Conservation (phyloP, 2,113 vertebrate genomes). For the Calypte anna region DNA sequence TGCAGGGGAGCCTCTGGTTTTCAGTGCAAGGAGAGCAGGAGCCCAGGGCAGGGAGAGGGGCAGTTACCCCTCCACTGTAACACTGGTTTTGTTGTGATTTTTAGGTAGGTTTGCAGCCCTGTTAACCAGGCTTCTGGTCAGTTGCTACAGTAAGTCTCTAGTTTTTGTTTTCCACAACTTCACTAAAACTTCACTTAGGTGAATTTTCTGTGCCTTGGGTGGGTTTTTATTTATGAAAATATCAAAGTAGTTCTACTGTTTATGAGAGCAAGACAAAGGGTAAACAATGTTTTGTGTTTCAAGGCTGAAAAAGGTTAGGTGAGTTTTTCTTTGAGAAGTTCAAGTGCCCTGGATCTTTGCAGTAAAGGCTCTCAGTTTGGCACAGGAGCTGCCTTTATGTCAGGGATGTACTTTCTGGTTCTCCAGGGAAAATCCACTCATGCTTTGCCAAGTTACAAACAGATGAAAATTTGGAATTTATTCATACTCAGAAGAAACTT, state of each 20-base stretch:
- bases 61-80: background rate
- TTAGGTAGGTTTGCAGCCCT: background rate
- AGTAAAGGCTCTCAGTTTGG: conserved; percentile 5
- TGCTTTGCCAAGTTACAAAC: conserved; percentile 30
- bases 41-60: accelerated
- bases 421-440: background rate
- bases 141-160: background rate
- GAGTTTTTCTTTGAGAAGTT: conserved; percentile 34
- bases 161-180: background rate
- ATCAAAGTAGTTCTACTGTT: background rate
- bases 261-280: conserved; percentile 2
- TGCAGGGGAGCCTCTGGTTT: accelerated
- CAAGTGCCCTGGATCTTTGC: conserved; percentile 4
- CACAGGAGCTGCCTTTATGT: background rate
- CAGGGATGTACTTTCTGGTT: background rate
- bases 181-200: background rate
- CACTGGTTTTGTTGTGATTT: accelerated
- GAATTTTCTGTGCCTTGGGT: conserved; percentile 34
- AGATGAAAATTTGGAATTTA: background rate
- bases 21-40: background rate
- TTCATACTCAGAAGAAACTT: background rate
- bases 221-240: conserved; percentile 27
- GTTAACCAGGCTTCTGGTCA: background rate
- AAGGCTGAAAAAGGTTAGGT: conserved; percentile 28
- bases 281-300: conserved; percentile 17